Evolutionary conservation across 2,888 invertebrate genomes (phyloP).

Genomic region (Archips xylosteana): DNA sequence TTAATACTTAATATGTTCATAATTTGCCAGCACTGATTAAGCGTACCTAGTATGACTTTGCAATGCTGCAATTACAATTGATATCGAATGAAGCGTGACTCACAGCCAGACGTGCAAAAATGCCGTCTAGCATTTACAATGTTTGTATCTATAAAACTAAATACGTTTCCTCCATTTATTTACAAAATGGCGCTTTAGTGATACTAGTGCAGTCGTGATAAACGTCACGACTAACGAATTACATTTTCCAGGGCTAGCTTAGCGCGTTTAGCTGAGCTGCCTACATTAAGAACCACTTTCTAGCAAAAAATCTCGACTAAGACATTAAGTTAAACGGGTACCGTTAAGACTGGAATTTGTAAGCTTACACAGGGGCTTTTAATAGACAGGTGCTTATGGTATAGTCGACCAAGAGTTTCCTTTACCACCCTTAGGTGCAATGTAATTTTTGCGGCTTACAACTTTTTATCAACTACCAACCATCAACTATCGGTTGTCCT

Average conservation of each 20-base stretch:
- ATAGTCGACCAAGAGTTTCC: too few species aligned
- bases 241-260: conserved; percentile 15
- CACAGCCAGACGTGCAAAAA: conserved; percentile 65
- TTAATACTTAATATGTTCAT: not conserved
- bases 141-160: conserved; percentile 24
- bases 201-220: conserved; percentile 24
- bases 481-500: too few species aligned
- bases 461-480: too few species aligned
- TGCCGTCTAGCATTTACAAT: conserved; percentile 51
- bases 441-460: too few species aligned
- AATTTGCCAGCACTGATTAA: conserved; percentile 9
- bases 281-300: conserved; percentile 13
- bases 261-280: conserved; percentile 7
- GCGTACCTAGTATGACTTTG: not conserved
- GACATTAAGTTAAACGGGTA: conserved; percentile 3
- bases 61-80: conserved; percentile 5
- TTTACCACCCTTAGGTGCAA: too few species aligned
- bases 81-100: conserved; percentile 29
- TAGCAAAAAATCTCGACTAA: conserved; percentile 3
- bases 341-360: not conserved
- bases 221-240: conserved; percentile 18
- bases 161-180: conserved; percentile 32
- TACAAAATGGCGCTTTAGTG: conserved; percentile 24
- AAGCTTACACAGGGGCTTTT: not conserved
- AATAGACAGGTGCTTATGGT: not conserved